phyloP scores from a whole-genome alignment of 2,797 vertebrate genomes.

The Tenualosa ilisha region DNA sequence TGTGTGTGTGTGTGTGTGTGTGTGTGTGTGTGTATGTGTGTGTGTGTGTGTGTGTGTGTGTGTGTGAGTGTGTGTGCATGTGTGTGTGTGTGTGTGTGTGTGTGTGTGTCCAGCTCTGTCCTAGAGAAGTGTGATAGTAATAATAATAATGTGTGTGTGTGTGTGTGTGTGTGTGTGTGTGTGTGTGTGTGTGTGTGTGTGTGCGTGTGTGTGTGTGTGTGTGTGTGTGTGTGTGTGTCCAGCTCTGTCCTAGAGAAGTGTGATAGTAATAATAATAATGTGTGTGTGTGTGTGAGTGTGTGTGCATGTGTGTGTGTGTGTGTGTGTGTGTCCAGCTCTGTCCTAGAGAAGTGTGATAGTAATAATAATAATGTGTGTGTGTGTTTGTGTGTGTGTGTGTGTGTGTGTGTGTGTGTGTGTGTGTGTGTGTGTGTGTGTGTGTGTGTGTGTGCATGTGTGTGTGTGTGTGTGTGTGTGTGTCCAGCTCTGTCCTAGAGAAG shows the following conservation, averaged over 20 bases:
- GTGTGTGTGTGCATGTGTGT: background rate
- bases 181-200: too few relatives aligned
- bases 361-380: too few relatives aligned
- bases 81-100: background rate
- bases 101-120: conserved; percentile 5
- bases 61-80: too few relatives aligned
- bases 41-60: background rate
- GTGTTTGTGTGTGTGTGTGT: too few relatives aligned
- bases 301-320: background rate
- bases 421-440: too few relatives aligned
- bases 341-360: conserved; percentile 11
- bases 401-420: background rate
- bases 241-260: conserved; percentile 16
- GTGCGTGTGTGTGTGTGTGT: too few relatives aligned
- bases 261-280: too few relatives aligned
- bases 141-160: too few relatives aligned
- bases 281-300: too few relatives aligned
- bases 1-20: background rate
- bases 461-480: too few relatives aligned
- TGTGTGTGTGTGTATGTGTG: background rate
- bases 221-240: background rate
- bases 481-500: too few relatives aligned
- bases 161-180: background rate
- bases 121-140: conserved; percentile 8
- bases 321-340: conserved; percentile 9